Percentiles rank a stretch among this genome's conserved stretches.
These are phyloP conservation scores for Drosophila pseudoananassae DNA, from an alignment of 1,140 invertebrate species.

Conservation along the genomic window DNA sequence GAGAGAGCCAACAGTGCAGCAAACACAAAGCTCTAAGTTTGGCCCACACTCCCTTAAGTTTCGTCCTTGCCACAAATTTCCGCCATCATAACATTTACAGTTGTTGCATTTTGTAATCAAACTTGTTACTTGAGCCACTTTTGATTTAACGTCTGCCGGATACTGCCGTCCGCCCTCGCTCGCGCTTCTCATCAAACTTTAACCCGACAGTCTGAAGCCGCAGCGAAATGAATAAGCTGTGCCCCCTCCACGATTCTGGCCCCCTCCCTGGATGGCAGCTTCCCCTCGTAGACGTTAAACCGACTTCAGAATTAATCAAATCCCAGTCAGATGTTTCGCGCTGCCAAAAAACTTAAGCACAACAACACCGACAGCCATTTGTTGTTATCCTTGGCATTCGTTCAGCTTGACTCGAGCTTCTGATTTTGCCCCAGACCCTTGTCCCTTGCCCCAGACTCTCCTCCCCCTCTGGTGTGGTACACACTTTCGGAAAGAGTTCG, in stretches of 20 bases:
- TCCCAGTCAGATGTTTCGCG: constrained; percentile 79
- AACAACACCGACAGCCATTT: constrained; percentile 62
- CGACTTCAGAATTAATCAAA: constrained; percentile 81
- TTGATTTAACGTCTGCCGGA: constrained; percentile 62
- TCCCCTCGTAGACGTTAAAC: constrained; percentile 66
- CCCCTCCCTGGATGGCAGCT: not conserved
- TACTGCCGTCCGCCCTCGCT: constrained; percentile 13
- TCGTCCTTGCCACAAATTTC: constrained; percentile 55
- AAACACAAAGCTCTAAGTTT: constrained; percentile 34
- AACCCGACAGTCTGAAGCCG: constrained; percentile 72
- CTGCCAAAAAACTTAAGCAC: constrained; percentile 79
- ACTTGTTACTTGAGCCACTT: constrained; percentile 73
- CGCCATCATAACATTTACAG: constrained; percentile 76
- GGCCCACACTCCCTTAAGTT: not conserved
- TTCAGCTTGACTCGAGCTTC: constrained; percentile 15
- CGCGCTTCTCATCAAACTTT: constrained; percentile 72
- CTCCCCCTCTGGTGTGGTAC: constrained; percentile 1
- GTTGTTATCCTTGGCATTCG: constrained; percentile 69
- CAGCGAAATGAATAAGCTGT: constrained; percentile 75
- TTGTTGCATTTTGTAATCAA: constrained; percentile 80
- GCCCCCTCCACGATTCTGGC: not conserved
- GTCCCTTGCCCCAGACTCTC: not conserved
- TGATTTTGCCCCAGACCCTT: constrained; percentile 14
- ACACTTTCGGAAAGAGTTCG: constrained; percentile 64
- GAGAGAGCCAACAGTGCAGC: constrained; percentile 19